Conservation (phyloP, 1,140 invertebrate genomes). For the Conus betulinus region DNA sequence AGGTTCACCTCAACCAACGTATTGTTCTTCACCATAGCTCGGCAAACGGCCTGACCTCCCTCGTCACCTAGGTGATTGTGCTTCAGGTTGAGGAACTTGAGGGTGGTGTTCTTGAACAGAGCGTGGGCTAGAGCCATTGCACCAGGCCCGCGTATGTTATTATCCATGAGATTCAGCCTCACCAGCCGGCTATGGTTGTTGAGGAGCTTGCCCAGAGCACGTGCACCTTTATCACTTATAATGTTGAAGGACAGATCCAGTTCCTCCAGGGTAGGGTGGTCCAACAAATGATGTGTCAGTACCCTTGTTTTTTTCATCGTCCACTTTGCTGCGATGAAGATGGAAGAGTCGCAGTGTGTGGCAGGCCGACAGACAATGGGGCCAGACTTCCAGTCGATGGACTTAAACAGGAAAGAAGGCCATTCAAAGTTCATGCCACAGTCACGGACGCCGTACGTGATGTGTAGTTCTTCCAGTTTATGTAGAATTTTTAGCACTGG, state of each 20-base stretch:
- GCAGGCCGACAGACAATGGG: constrained; percentile 70
- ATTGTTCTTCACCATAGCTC: constrained; percentile 69
- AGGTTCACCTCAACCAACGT: constrained; percentile 70
- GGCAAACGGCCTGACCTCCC: constrained; percentile 73
- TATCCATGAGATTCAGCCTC: constrained; percentile 73
- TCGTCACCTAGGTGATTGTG: constrained; percentile 72
- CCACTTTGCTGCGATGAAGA: constrained; percentile 70
- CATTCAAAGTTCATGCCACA: constrained; percentile 78
- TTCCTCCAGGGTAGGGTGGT: constrained; percentile 70
- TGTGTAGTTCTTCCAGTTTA: constrained; percentile 70
- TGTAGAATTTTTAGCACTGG: constrained; percentile 68
- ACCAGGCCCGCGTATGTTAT: constrained; percentile 70
- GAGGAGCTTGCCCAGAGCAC: constrained; percentile 74
- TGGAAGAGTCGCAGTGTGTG: constrained; percentile 69
- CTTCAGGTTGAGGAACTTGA: constrained; percentile 48
- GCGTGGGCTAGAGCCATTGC: constrained; percentile 75
- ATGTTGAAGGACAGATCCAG: constrained; percentile 75
- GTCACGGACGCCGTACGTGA: constrained; percentile 74
- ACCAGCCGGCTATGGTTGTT: constrained; percentile 72
- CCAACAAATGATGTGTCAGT: constrained; percentile 72
- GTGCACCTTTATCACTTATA: constrained; percentile 74
- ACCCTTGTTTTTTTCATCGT: constrained; percentile 74
- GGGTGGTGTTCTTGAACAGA: constrained; percentile 71
- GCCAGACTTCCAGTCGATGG: constrained; percentile 73
- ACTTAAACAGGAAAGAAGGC: constrained; percentile 75